Evolutionary conservation across 2,113 vertebrate species (phyloP), one percentile per base, ranked within the genome.

Genomic region (Serranochromis macrocephalus): DNA sequence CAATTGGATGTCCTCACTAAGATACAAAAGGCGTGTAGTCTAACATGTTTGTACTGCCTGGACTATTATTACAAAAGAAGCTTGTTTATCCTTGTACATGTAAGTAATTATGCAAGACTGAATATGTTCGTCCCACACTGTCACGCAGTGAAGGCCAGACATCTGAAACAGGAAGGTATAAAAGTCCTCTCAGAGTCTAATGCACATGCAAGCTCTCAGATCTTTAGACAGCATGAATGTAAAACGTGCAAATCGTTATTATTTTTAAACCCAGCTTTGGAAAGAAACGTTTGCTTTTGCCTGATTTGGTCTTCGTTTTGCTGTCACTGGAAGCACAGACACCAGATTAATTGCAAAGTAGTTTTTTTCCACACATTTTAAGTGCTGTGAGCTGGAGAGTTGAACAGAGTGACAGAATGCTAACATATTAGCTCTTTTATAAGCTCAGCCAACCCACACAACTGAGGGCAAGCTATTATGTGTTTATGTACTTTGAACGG

Each of bases 401-500:
- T 33, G 10, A 53, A 24, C 31, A 38, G 9, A 73, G 29, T 7
- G 19, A 38, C 47, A 80, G 6, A 29, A 40, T 33, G 24, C 26
- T 61, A 14, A 84, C 31, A 6, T 53, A 7, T 57, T 21, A 79
- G 26, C 19, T 57, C 7, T 58, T 58, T 42, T 42, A 26, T 6
- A 55, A 73, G 19, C 51, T 19, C 47, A 80, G 47, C 14, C 45
- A 53, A 78, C 80, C 66, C 66, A 84, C 81, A 87, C 38, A 40
- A 11, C 49, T 13, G 19, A 58, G 57, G 71, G 4, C 45, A 61
- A 47, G 58, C 78, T 61, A 84, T 82, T 83, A 81, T 24, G 71
- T 84, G 85, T 81, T 84, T 82, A 29, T 51, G 58, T 47, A 38
- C 84, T 80, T 16, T 80, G 75, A 87, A 88, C 2, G 19, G 82